A percentile compares a stretch with the other conserved stretches of the same genome.
Evolutionary conservation across 2,113 vertebrate genomes (phyloP).

Genomic region (Gymnorhina tibicen): DNA sequence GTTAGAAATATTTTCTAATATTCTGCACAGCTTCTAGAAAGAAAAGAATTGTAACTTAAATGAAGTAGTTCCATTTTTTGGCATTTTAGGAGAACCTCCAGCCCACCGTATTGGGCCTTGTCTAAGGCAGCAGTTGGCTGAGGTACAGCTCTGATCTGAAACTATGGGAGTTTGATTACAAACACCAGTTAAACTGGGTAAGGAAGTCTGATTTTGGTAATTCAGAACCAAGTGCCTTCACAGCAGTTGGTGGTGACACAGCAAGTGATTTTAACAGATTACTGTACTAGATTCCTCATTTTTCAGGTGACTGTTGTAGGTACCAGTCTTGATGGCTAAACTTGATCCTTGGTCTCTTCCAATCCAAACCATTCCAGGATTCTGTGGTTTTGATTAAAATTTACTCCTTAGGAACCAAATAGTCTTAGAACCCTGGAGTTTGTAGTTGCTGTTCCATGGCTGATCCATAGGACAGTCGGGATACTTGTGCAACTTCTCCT

Average conservation of each 20-base stretch:
- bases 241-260: not conserved
- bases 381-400: not conserved
- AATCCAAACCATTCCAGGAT: not conserved
- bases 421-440: not conserved
- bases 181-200: not conserved
- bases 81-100: not conserved
- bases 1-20: not conserved
- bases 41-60: not conserved
- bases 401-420: not conserved
- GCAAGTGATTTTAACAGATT: not conserved
- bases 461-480: not conserved
- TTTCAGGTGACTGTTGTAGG: not conserved
- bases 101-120: rapidly evolving
- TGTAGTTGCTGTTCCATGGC: rapidly evolving
- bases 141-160: not conserved
- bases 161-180: not conserved
- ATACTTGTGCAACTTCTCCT: not conserved
- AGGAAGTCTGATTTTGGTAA: rapidly evolving
- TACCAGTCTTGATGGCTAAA: not conserved
- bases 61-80: not conserved
- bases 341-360: not conserved
- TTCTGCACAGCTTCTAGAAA: not conserved
- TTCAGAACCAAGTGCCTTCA: not conserved
- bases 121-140: rapidly evolving
- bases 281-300: not conserved